phyloP scores from a whole-genome alignment of 2,888 invertebrate genomes.

The Merodon equestris region DNA sequence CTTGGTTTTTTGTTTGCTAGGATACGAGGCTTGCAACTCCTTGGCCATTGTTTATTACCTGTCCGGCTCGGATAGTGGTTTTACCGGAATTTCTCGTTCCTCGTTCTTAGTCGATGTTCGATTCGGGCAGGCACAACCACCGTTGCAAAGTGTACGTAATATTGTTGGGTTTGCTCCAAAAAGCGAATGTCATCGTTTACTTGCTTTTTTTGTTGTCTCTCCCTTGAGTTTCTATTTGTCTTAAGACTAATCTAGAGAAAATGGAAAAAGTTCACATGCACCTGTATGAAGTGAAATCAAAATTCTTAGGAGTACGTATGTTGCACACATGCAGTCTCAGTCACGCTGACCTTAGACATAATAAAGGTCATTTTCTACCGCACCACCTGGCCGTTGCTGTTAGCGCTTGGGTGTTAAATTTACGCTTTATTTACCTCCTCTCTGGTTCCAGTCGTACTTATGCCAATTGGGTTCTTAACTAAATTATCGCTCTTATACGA shows the following conservation, averaged over 20 bases:
- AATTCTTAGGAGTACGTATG: conserved; percentile 16
- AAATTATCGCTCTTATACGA: no score
- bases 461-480: no score
- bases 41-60: conserved; percentile 56
- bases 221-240: background rate
- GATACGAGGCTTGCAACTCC: conserved; percentile 41
- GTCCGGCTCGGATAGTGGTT: conserved; percentile 58
- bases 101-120: conserved; percentile 10
- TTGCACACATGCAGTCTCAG: conserved; percentile 50
- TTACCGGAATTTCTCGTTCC: conserved; percentile 64
- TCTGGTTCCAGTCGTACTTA: background rate
- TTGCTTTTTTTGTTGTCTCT: background rate
- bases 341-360: conserved; percentile 58
- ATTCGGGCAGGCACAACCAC: no score
- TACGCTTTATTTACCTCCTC: conserved; percentile 36
- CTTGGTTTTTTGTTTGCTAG: background rate
- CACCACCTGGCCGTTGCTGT: conserved; percentile 52
- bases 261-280: conserved; percentile 30
- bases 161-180: background rate
- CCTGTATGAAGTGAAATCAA: conserved; percentile 34
- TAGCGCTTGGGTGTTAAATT: conserved; percentile 50
- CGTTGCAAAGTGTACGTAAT: background rate
- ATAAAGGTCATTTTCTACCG: conserved; percentile 56
- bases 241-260: conserved; percentile 6
- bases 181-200: conserved; percentile 12